Conservation (phyloP, 1,140 invertebrate species). For the Episyrphus balteatus region DNA sequence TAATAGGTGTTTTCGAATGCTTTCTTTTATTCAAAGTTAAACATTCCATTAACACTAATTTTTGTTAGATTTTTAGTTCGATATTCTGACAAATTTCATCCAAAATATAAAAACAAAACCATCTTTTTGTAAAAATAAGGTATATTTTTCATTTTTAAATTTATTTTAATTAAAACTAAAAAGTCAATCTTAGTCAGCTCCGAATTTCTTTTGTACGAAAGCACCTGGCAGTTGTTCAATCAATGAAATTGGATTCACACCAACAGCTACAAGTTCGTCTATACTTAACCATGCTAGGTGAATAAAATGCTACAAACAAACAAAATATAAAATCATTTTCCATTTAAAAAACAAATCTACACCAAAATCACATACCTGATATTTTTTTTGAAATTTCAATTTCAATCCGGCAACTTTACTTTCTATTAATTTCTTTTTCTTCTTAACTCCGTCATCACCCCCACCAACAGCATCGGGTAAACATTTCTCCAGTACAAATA, state of each 20-base stretch:
- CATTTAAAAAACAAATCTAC: neutral
- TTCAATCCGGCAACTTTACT: slow-evolving; percentile 1
- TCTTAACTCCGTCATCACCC: slow-evolving; percentile 1
- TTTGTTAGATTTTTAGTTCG: no score
- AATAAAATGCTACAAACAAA: slow-evolving; percentile 50
- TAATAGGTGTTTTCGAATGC: no score
- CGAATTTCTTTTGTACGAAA: slow-evolving; percentile 50
- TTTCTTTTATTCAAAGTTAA: no score
- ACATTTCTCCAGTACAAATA: slow-evolving; percentile 44
- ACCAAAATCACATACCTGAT: slow-evolving; percentile 2
- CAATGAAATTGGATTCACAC: slow-evolving; percentile 51
- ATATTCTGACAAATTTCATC: neutral
- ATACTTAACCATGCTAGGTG: slow-evolving; percentile 45
- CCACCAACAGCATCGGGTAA: neutral
- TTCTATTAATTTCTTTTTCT: slow-evolving; percentile 1
- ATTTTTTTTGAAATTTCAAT: slow-evolving; percentile 7
- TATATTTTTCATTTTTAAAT: neutral
- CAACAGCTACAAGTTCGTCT: slow-evolving; percentile 54
- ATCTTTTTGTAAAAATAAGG: neutral
- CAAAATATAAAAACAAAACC: neutral
- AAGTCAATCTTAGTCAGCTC: slow-evolving; percentile 28
- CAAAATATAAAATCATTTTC: slow-evolving; percentile 1
- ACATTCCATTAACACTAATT: no score
- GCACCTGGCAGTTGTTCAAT: slow-evolving; percentile 49
- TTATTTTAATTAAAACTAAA: neutral